Evolutionary conservation across 1,140 invertebrate species (phyloP), one percentile per base, ranked within the genome.

Genomic region (Eufriesea mexicana): DNA sequence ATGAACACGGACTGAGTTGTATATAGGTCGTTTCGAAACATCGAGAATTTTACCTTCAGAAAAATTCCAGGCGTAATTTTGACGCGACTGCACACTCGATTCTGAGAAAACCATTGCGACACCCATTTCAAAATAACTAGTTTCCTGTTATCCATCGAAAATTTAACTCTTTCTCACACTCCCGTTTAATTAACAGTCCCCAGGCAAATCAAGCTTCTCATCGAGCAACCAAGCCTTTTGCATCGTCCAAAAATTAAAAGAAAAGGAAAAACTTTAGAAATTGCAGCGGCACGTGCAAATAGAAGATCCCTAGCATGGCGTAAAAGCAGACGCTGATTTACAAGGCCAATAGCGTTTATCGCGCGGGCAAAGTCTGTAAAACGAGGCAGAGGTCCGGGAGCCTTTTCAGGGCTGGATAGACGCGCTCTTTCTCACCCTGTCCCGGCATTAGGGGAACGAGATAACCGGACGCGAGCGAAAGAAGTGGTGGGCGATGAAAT

Each of bases 241-340:
- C 51, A 14, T n/a, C 28, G 51, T 35, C 1, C 35, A 35, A 35
- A 35, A 35, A 35, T 4, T 1, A 4, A 35, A 35, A 35, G 35
- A 4, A 20, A 23, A 35, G 18, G 55, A 72, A 42, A 55, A 72
- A 54, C 70, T 51, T 55, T 51, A 72, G 70, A 72, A n/a, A 55
- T 72, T 28, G 70, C 51, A 55, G 0, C 23, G 49, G 20, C 42
- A 10, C 20, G 70, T 54, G 47, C 20, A 54, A 71, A 71, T 54
- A 54, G 49, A 42, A 72, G 70, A 55, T 68, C 49, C 45, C 18
- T 28, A 12, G 42, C 20, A 42, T 25, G 2, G 28, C 35, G 28
- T 55, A 42, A 72, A 72, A 55, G 70, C 51, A 10, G 20, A 72
- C 28, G 51, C 70, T 72, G 70, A 72, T 72, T 55, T 72, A 72